Base-by-base conservation (phyloP, 2,888 invertebrate species). In the Ferdinandea cuprea region DNA sequence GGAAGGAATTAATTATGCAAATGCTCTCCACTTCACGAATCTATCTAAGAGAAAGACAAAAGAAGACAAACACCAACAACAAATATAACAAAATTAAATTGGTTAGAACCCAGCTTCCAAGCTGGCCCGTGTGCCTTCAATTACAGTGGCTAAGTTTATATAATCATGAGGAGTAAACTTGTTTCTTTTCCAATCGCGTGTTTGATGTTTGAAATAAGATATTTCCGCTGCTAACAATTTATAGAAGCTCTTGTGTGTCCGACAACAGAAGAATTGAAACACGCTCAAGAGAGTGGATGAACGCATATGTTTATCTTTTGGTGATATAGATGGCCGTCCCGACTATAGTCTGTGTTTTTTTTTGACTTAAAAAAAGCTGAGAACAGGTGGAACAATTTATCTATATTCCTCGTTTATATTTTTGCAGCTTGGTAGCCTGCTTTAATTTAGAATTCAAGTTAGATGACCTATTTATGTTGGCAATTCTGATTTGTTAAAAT, bases 1-100 rank as follows among this genome's bases (percentile, higher is more conserved):
- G n/a, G 13, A 42, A 4, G 44, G 63, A 61, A 72, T 63, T 72
- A 72, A 72, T 63, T 72, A 72, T 72, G 72, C 63, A 72, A 72
- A 72, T 72, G 63, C 8, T 44, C 48, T 17, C 11, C n/a, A 52
- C 30, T 56, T 46, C 19, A 17, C 30, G n/a, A n/a, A n/a, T 3
- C 28, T 28, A 28, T 65, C 25, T 8, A 15, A 30, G 54, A 7
- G 44, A 32, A 66, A 66, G 66, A 40, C n/a, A n/a, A 21, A 48
- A 25, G 17, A 25, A 21, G 32, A 44, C 21, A 30, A 32, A 42
- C 25, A 40, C 25, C 25, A 48, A 19, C 50, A 28, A 8, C 48
- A n/a, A 8, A 17, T 7, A n/a, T n/a, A n/a, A n/a, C 25, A 3
- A 13, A 25, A 30, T 21, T 30, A 15, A 11, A 54, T 25, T 19